A percentile compares a stretch with the other conserved stretches of the same genome.
Conservation (phyloP, 2,888 invertebrate genomes). For the Oscheius sp. region DNA sequence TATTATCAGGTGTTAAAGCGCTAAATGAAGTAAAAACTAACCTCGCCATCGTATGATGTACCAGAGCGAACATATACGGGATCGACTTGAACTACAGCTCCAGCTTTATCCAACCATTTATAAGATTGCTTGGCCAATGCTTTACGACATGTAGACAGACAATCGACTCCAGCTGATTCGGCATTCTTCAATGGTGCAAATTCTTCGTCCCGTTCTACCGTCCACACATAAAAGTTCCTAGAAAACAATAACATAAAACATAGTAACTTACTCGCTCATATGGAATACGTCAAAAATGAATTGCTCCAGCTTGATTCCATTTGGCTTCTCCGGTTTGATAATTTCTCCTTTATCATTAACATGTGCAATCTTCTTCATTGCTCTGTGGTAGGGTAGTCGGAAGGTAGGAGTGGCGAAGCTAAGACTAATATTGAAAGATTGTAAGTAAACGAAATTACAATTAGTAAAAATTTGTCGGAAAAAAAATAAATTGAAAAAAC, state of each 20-base stretch:
- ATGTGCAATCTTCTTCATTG: constrained; percentile 94
- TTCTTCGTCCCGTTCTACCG: constrained; percentile 88
- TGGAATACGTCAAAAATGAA: constrained; percentile 99
- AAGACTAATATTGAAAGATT: constrained; percentile 17
- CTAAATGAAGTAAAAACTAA: neutral
- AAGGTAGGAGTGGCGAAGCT: constrained; percentile 76
- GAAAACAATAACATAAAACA: constrained; percentile 12
- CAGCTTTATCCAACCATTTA: constrained; percentile 23
- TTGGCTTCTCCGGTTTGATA: constrained; percentile 82
- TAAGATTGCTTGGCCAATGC: constrained; percentile 37
- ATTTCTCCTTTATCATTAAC: constrained; percentile 74
- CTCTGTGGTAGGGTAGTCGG: constrained; percentile 86
- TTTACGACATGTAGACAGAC: constrained; percentile 78
- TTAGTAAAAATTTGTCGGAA: neutral
- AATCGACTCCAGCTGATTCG: constrained; percentile 84
- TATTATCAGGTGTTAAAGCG: neutral
- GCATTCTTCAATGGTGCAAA: constrained; percentile 96
- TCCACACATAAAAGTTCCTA: constrained; percentile 85
- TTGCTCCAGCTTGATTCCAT: constrained; percentile 98
- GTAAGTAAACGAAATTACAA: too few species aligned
- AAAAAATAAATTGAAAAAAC: neutral
- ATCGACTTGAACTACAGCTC: neutral
- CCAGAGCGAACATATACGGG: constrained; percentile 11
- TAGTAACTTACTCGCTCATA: constrained; percentile 79
- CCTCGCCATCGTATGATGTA: constrained; percentile 28